Conservation (phyloP, 2,113 vertebrate genomes). For the Onychostruthus taczanowskii region DNA sequence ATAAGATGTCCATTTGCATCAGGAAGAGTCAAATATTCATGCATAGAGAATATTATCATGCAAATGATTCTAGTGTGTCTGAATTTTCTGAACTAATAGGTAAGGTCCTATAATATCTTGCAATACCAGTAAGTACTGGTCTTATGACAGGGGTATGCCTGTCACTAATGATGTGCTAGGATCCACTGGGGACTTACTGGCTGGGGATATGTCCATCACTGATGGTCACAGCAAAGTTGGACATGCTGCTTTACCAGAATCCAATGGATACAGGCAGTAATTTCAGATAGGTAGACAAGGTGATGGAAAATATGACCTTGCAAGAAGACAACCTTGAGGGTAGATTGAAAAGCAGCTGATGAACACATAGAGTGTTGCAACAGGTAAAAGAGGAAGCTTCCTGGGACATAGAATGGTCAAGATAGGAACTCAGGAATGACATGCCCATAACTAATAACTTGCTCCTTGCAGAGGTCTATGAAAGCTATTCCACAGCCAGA, state of each 20-base stretch:
- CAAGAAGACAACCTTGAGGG: background rate
- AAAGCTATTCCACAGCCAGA: background rate
- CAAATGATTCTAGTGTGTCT: background rate
- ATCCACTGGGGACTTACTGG: background rate
- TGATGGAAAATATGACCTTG: background rate
- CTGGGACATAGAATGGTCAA: background rate
- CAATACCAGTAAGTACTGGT: background rate
- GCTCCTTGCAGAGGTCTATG: background rate
- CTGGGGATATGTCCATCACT: background rate
- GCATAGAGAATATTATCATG: background rate
- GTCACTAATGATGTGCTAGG: background rate
- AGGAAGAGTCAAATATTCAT: background rate
- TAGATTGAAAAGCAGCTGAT: background rate
- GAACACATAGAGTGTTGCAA: background rate
- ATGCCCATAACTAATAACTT: background rate
- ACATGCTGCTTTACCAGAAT: background rate
- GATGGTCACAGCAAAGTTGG: accelerated
- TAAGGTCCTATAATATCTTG: background rate
- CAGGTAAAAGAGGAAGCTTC: background rate
- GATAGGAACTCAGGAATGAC: background rate
- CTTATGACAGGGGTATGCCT: background rate
- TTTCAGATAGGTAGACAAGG: background rate
- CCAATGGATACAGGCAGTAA: background rate
- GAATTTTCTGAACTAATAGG: background rate
- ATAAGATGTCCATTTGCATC: background rate